Evolutionary conservation across 2,113 vertebrate genomes (phyloP).

Genomic region (Trematocara variabile): DNA sequence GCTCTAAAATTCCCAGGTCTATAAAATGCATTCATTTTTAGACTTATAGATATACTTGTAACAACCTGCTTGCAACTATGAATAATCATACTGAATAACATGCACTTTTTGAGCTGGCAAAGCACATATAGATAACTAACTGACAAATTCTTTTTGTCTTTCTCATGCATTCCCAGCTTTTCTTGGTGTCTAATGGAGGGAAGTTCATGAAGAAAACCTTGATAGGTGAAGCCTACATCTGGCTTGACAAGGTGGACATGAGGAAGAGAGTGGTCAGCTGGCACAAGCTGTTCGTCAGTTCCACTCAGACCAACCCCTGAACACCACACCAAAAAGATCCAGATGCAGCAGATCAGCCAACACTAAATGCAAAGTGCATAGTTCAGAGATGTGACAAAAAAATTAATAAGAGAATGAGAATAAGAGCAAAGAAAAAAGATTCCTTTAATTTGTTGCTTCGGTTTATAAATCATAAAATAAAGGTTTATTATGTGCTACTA

Average conservation of each 20-base stretch:
- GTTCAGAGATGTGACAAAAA: background rate
- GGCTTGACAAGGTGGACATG: conserved; percentile 99
- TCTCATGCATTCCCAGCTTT: conserved; percentile 75
- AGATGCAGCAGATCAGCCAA: background rate
- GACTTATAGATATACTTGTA: background rate
- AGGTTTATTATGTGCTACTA: background rate
- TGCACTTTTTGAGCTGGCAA: background rate
- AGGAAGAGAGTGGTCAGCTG: conserved; percentile 98
- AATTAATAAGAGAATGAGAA: background rate
- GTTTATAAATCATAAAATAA: background rate
- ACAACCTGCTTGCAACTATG: background rate
- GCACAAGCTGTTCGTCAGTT: conserved; percentile 95
- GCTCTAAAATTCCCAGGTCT: background rate
- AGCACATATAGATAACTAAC: background rate
- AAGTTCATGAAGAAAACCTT: conserved; percentile 99
- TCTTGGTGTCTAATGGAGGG: conserved; percentile 95
- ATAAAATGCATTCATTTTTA: background rate
- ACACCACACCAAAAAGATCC: background rate
- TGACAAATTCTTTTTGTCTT: background rate
- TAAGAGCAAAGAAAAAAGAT: background rate
- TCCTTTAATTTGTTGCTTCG: background rate
- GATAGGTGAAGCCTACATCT: conserved; percentile 97
- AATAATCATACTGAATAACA: background rate
- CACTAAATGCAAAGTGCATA: background rate
- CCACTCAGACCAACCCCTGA: conserved; percentile 82